Conservation (phyloP, 2,797 vertebrate genomes). For the Alauda arvensis region DNA sequence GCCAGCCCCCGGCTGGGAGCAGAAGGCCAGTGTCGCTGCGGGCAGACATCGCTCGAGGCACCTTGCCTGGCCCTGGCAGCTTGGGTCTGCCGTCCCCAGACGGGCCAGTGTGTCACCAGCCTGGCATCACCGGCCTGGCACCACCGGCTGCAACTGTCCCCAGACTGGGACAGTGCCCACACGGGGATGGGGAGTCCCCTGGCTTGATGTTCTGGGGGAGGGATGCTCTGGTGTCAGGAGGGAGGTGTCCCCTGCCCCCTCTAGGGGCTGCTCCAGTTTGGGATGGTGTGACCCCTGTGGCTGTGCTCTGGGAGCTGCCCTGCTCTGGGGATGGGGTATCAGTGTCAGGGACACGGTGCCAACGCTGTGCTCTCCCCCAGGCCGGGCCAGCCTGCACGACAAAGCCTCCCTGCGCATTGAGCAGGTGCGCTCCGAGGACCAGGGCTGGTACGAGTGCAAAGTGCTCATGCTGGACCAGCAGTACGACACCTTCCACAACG, state of each 20-base stretch:
- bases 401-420: constrained; percentile 96
- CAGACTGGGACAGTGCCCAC: fast-evolving
- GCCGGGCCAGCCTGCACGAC: constrained; percentile 92
- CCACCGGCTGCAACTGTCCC: fast-evolving
- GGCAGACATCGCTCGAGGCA: not conserved
- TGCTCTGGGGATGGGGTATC: too few species aligned
- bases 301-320: fast-evolving
- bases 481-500: constrained; percentile 97
- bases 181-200: not conserved
- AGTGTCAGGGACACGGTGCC: fast-evolving
- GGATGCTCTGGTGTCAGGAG: fast-evolving
- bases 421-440: constrained; percentile 93
- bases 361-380: constrained; percentile 55
- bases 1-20: not conserved
- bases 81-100: not conserved
- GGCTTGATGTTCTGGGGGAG: fast-evolving
- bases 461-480: constrained; percentile 98
- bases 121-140: not conserved
- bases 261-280: too few species aligned
- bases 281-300: not conserved
- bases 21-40: not conserved
- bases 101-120: fast-evolving
- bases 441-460: constrained; percentile 99
- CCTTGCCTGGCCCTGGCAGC: not conserved
- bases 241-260: fast-evolving